These are phyloP conservation scores for Liposcelis brunnea DNA, from an alignment of 2,888 invertebrate genomes.

Conservation along the genomic window DNA sequence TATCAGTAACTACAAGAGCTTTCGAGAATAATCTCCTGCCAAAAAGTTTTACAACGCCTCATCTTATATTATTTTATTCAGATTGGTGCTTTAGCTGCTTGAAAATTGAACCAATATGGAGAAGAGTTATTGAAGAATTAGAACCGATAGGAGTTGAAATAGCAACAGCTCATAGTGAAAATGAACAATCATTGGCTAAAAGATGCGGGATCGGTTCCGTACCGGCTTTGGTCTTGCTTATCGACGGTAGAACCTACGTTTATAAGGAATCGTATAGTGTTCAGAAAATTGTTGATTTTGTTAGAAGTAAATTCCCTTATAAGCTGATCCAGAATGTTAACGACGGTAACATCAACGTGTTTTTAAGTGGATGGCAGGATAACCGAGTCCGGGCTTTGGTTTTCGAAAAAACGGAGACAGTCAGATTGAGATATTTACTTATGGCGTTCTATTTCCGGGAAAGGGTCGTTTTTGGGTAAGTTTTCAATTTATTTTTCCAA, in stretches of 20 bases:
- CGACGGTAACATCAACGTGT: conserved; percentile 53
- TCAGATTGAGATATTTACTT: conserved; percentile 70
- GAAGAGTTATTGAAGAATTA: conserved; percentile 67
- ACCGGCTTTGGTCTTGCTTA: conserved; percentile 61
- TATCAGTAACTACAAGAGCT: conserved; percentile 68
- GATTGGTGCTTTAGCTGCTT: conserved; percentile 92
- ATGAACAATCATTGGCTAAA: conserved; percentile 58
- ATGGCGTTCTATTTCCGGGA: conserved; percentile 75
- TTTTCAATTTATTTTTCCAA: conserved; percentile 12
- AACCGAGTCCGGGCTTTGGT: conserved; percentile 81
- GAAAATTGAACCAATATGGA: conserved; percentile 68
- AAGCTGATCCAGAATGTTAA: conserved; percentile 52
- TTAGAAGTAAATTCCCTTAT: conserved; percentile 72
- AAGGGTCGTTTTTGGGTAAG: conserved; percentile 72
- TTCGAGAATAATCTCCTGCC: conserved; percentile 76
- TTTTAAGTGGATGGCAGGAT: conserved; percentile 78
- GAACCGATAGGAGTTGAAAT: conserved; percentile 61
- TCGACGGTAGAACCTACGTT: conserved; percentile 69
- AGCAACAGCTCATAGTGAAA: conserved; percentile 69
- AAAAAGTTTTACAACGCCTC: conserved; percentile 65
- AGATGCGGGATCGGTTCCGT: conserved; percentile 64
- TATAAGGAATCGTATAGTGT: conserved; percentile 68
- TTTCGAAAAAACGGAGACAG: conserved; percentile 58
- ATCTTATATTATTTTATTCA: conserved; percentile 77
- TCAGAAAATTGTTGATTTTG: conserved; percentile 71